phyloP scores from a whole-genome alignment of 2,113 vertebrate genomes.

The Siniperca knerii region DNA sequence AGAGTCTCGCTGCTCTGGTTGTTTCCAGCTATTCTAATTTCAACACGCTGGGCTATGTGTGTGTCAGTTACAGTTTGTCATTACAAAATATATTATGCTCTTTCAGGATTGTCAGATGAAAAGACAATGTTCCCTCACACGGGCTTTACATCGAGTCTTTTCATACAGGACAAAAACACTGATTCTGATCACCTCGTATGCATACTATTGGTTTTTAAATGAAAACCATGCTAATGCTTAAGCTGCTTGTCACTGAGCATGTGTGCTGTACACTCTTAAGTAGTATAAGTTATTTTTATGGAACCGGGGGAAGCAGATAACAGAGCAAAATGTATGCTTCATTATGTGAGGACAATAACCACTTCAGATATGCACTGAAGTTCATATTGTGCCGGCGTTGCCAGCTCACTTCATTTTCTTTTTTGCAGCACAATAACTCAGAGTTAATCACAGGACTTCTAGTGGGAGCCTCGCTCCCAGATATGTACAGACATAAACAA shows the following conservation, averaged over 20 bases:
- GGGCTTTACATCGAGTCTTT: background rate
- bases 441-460: constrained; percentile 23
- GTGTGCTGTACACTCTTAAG: background rate
- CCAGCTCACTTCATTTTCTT: constrained; percentile 7
- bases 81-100: background rate
- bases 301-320: constrained; percentile 31
- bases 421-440: constrained; percentile 16
- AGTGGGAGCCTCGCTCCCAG: background rate
- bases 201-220: background rate
- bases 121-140: background rate
- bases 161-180: background rate
- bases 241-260: background rate
- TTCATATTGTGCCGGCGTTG: background rate
- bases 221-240: background rate
- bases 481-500: constrained; percentile 40
- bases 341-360: constrained; percentile 53
- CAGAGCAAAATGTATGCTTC: background rate
- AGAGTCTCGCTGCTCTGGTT: constrained; percentile 11
- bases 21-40: constrained; percentile 1
- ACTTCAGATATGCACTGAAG: constrained; percentile 25
- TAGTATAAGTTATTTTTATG: background rate
- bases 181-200: background rate
- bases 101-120: background rate
- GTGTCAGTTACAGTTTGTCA: background rate
- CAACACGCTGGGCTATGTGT: background rate